A percentile compares a stretch with the other conserved stretches of the same genome.
phyloP scores from a whole-genome alignment of 2,888 invertebrate species.

The Epicampocera succincta region DNA sequence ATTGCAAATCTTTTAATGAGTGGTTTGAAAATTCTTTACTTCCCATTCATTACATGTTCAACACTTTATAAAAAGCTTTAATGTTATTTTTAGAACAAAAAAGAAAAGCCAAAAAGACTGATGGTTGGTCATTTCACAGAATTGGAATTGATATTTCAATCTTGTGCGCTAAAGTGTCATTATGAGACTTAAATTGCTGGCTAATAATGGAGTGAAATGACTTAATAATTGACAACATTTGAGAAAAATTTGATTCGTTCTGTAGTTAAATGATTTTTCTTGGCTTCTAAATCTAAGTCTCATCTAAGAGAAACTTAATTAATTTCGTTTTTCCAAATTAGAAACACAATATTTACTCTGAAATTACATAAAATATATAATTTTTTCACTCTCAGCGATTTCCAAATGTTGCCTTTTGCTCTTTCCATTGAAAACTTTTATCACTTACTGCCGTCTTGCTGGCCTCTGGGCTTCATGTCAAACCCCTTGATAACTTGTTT shows the following conservation, averaged over 20 bases:
- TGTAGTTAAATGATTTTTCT: too few species aligned
- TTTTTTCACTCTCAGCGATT: too few species aligned
- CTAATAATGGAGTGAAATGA: not conserved
- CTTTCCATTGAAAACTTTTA: not conserved
- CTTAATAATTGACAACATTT: too few species aligned
- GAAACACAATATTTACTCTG: too few species aligned
- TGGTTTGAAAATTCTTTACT: constrained; percentile 25
- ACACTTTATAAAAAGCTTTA: constrained; percentile 50
- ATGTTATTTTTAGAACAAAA: constrained; percentile 28
- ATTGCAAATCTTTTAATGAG: constrained; percentile 31
- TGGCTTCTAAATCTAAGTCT: too few species aligned
- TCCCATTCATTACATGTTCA: constrained; percentile 51
- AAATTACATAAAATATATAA: too few species aligned
- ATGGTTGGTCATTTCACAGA: constrained; percentile 22
- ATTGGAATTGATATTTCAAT: constrained; percentile 35
- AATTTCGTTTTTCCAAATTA: too few species aligned
- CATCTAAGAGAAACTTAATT: too few species aligned
- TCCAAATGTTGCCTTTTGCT: too few species aligned
- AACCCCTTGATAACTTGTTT: constrained; percentile 8
- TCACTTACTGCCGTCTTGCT: not conserved
- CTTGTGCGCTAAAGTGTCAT: constrained; percentile 31
- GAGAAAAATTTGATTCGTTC: too few species aligned
- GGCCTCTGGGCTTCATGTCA: constrained; percentile 8
- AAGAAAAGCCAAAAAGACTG: not conserved
- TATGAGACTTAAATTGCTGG: constrained; percentile 26